phyloP scores from a whole-genome alignment of 1,140 invertebrate species.

The fruit fly (Drosophila melanogaster) region DNA sequence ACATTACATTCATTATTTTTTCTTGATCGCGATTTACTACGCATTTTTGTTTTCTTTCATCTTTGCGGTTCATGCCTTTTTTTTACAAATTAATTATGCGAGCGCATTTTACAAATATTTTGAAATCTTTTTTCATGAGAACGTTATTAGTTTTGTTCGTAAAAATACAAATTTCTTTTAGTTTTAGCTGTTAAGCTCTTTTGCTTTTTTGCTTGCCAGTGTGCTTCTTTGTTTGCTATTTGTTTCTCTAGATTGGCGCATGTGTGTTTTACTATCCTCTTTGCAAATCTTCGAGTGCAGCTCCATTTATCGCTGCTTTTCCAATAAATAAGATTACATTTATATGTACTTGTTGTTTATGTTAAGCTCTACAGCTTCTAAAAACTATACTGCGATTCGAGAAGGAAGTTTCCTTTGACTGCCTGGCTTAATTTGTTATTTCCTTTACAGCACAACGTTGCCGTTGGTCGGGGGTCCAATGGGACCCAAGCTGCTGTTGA shows the following conservation, averaged over 20 bases:
- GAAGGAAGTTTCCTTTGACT: slow-evolving; percentile 31
- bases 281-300: slow-evolving; percentile 46
- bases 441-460: slow-evolving; percentile 79
- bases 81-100: slow-evolving; percentile 40
- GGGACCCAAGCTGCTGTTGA: slow-evolving; percentile 71
- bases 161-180: slow-evolving; percentile 40
- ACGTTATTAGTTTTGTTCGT: slow-evolving; percentile 37
- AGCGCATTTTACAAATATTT: slow-evolving; percentile 45
- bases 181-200: slow-evolving; percentile 4
- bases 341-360: slow-evolving; percentile 64
- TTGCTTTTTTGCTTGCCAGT: slow-evolving; percentile 7
- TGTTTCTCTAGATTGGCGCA: slow-evolving; percentile 25
- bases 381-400: slow-evolving; percentile 53
- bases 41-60: slow-evolving; percentile 18
- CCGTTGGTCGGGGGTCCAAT: slow-evolving; percentile 81
- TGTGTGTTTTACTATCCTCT: slow-evolving; percentile 21
- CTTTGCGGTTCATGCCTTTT: slow-evolving; percentile 29
- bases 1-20: slow-evolving; percentile 42
- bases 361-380: slow-evolving; percentile 25
- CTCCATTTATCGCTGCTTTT: slow-evolving; percentile 40
- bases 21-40: slow-evolving; percentile 10
- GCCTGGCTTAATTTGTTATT: slow-evolving; percentile 2
- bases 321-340: slow-evolving; percentile 78
- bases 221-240: slow-evolving; percentile 3
- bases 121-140: slow-evolving; percentile 33